These are phyloP conservation scores for Yponomeuta sedellus DNA, from an alignment of 2,888 invertebrate species.

Conservation along the genomic window DNA sequence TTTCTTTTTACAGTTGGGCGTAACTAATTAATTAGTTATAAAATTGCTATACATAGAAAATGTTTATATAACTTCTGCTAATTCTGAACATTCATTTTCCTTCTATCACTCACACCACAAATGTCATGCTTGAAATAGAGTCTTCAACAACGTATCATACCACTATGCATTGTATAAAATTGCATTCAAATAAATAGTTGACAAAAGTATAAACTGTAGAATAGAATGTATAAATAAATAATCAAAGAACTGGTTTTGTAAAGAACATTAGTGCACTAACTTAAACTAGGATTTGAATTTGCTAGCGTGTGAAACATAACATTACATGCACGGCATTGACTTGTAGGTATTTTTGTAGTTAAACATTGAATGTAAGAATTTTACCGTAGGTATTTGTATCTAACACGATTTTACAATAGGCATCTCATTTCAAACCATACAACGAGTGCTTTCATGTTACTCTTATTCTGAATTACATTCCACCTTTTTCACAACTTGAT, in stretches of 20 bases:
- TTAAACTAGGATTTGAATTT: constrained; percentile 40
- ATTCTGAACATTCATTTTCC: constrained; percentile 39
- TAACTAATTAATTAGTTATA: too few species aligned
- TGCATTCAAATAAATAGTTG: constrained; percentile 14
- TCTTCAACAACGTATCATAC: background rate
- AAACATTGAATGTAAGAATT: background rate
- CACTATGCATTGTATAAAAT: constrained; percentile 17
- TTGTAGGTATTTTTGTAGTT: constrained; percentile 4
- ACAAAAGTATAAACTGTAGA: constrained; percentile 19
- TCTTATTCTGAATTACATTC: constrained; percentile 27
- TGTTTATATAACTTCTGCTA: constrained; percentile 30
- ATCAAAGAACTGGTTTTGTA: background rate
- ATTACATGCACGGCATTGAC: constrained; percentile 44
- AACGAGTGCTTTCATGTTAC: constrained; percentile 29
- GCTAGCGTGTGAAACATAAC: constrained; percentile 28
- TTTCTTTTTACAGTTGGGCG: too few species aligned
- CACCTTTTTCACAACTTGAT: constrained; percentile 47
- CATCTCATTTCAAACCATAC: constrained; percentile 11
- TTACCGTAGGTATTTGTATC: background rate
- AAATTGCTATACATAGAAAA: background rate
- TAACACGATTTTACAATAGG: background rate
- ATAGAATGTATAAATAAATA: constrained; percentile 21
- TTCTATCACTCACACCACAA: constrained; percentile 23
- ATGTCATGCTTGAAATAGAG: constrained; percentile 18
- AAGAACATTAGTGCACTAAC: constrained; percentile 43